Percentiles rank a stretch among this genome's conserved stretches.
phyloP scores from a whole-genome alignment of 2,113 vertebrate species.

The Gobius niger region DNA sequence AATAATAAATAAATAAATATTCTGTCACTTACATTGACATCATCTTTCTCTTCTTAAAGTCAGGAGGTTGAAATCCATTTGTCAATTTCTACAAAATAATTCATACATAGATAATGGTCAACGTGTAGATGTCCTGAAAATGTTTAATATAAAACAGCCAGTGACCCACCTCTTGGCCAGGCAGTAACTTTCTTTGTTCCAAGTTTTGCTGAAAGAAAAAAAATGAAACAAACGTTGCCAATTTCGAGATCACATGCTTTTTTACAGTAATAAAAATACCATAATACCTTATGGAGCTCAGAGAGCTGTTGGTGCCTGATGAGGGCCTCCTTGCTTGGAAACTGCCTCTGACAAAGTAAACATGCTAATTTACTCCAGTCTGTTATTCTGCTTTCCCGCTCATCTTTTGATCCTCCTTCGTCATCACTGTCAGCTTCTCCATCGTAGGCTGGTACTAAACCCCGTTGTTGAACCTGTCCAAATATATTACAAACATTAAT shows the following conservation, averaged over 20 bases:
- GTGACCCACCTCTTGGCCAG: constrained; percentile 77
- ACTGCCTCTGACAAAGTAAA: constrained; percentile 88
- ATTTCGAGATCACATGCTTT: background rate
- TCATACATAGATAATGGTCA: background rate
- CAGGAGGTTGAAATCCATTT: constrained; percentile 77
- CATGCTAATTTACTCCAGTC: constrained; percentile 92
- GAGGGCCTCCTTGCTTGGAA: constrained; percentile 89
- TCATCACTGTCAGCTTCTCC: constrained; percentile 88
- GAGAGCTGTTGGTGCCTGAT: constrained; percentile 91
- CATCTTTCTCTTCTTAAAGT: constrained; percentile 82
- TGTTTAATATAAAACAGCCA: background rate
- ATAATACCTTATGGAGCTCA: constrained; percentile 85
- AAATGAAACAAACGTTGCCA: background rate
- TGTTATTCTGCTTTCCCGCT: constrained; percentile 81
- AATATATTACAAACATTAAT: background rate
- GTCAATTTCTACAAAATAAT: constrained; percentile 69
- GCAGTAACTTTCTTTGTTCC: constrained; percentile 81
- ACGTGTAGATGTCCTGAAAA: background rate
- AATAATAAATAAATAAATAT: background rate
- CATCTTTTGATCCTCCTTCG: constrained; percentile 79
- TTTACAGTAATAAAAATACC: background rate
- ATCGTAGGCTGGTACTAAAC: constrained; percentile 84
- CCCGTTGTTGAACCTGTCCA: constrained; percentile 66
- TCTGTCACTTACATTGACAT: constrained; percentile 70
- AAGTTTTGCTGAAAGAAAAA: constrained; percentile 82